Percentiles rank a stretch among this genome's conserved stretches.
Evolutionary conservation across 2,113 vertebrate genomes (phyloP).

Genomic region (Lycaon pictus): DNA sequence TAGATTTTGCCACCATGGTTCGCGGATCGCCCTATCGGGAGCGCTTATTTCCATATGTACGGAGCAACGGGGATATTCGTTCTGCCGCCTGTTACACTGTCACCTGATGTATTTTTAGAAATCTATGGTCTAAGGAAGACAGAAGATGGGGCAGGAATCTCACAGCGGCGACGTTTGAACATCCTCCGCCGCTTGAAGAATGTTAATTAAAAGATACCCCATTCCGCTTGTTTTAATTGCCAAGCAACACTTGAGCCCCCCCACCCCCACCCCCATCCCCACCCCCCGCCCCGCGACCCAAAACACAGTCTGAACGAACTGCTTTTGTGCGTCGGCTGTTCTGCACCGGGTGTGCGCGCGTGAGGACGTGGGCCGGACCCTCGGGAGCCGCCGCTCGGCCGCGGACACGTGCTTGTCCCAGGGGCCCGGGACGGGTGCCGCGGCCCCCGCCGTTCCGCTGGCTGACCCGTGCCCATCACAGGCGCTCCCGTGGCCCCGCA

Average conservation of each 20-base stretch:
- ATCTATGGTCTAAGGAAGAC: conserved; percentile 42
- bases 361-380: too few species aligned
- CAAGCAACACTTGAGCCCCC: neutral
- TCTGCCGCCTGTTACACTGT: conserved; percentile 68
- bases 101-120: conserved; percentile 78
- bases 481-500: conserved; percentile 75
- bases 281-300: neutral
- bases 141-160: conserved; percentile 25
- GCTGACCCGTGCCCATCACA: conserved; percentile 46
- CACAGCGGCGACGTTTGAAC: neutral
- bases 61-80: conserved; percentile 37
- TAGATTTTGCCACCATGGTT: conserved; percentile 45
- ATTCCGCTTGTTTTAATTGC: conserved; percentile 52
- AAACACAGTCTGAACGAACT: neutral
- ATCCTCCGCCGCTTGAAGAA: conserved; percentile 16
- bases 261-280: neutral
- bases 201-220: conserved; percentile 61
- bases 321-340: neutral
- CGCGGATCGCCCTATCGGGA: conserved; percentile 37
- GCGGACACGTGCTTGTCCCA: too few species aligned
- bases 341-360: too few species aligned
- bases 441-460: too few species aligned
- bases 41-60: conserved; percentile 79
- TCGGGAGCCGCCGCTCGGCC: too few species aligned
- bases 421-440: too few species aligned